Percentiles rank a stretch among this genome's conserved stretches.
These are phyloP conservation scores for Alosa sapidissima DNA, from an alignment of 2,797 vertebrate genomes.

Conservation along the genomic window DNA sequence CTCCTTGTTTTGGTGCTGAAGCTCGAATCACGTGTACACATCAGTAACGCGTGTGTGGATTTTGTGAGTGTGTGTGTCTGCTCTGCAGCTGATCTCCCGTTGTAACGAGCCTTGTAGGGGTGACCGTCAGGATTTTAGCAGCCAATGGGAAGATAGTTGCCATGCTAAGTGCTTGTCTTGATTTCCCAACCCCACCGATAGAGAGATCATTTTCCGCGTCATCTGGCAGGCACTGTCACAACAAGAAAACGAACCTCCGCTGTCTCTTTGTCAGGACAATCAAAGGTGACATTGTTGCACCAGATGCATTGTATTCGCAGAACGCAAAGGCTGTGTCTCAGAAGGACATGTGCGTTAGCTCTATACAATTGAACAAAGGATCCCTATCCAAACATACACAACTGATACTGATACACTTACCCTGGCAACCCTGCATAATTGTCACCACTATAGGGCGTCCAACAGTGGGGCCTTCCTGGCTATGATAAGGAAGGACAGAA, in stretches of 20 bases:
- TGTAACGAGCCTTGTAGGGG: conserved; percentile 48
- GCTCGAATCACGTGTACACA: conserved; percentile 70
- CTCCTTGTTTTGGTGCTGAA: conserved; percentile 65
- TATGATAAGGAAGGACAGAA: neutral
- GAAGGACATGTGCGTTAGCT: neutral
- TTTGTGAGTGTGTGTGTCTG: conserved; percentile 17
- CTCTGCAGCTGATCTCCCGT: neutral
- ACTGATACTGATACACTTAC: neutral
- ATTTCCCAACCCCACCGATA: conserved; percentile 62
- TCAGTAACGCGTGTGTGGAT: conserved; percentile 59
- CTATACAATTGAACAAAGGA: neutral
- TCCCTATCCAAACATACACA: neutral
- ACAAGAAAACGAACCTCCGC: neutral
- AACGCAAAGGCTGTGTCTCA: neutral
- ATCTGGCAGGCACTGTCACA: conserved; percentile 1
- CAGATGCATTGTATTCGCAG: neutral
- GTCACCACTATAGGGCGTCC: neutral
- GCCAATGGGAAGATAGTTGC: conserved; percentile 56
- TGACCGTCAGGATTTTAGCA: conserved; percentile 54
- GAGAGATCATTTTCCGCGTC: conserved; percentile 36
- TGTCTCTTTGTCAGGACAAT: neutral
- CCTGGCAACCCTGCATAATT: neutral
- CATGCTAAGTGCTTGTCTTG: conserved; percentile 44
- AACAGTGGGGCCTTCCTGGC: neutral
- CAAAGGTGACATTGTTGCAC: neutral